Evolutionary conservation across 2,888 invertebrate species (phyloP), one percentile per base, ranked within the genome.

Genomic region (Lampropteryx suffumata): DNA sequence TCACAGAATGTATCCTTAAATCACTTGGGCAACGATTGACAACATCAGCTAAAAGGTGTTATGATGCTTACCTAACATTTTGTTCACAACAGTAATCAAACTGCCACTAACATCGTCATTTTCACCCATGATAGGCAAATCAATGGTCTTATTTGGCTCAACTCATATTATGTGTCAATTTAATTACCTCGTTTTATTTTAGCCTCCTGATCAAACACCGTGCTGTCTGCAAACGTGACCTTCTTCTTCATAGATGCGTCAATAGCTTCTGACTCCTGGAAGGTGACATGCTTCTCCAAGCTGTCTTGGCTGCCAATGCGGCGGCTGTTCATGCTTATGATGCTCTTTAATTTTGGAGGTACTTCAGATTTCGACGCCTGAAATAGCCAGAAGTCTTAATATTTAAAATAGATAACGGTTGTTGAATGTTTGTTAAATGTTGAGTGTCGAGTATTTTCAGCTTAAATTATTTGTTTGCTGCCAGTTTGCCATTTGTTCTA

Each of bases 181-280:
- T 13, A 7, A 4, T 2, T 66, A 89, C 90, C 88, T 78, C 90
- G 64, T 48, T 82, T 82, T 0, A 71, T 36, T 47, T 74, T 82
- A 3, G 68, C 57, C 3, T 68, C 57, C 4, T 67, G 79, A 40
- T 84, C 77, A 58, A 90, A 90, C 0, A 86, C 65, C 1, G 90
- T 89, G 33, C 83, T 84, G 5, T 88, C 78, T 14, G 89, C 86
- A 60, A 90, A 90, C 42, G 87, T 83, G 4, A 89, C 90, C 45
- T 73, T 82, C 47, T 89, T 90, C 46, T 82, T 88, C 0, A 73
- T 56, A 1, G 76, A 81, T 0, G 64, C 61, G n/a, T 85, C 84
- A 6, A 69, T 71, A 8, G 10, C 26, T 8, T 11, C 35, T 13
- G 82, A 82, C 9, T 87, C 88, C 41, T 80, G 82, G 57, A 81